Evolutionary conservation across 2,113 vertebrate genomes (phyloP), one percentile per base, ranked within the genome.

Genomic region (Gambusia holbrooki): DNA sequence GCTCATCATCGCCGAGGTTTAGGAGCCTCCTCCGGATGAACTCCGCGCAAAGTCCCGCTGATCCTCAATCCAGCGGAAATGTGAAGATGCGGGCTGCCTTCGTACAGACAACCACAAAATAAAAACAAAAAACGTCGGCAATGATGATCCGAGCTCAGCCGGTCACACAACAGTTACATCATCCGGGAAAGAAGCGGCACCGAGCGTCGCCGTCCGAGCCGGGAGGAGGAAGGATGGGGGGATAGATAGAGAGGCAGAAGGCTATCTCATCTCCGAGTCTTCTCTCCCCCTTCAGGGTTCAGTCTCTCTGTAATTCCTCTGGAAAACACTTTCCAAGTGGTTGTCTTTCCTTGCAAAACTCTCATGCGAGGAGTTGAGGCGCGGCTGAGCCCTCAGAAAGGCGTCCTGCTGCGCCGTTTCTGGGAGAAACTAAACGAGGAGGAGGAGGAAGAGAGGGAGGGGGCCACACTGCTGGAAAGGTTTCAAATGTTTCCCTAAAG

Each of bases 91-190:
- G 71, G 33, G 37, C 48, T 1, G 62, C 13, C 27, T 77, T 71
- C 28, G 35, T 70, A 15, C 62, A 1, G 28, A 75, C 65, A 42
- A 67, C 30, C n/a, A 68, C 33, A 66, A 22, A 64, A 48, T 32
- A 74, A 28, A 70, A 37, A 19, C 2, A 27, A 42, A 25, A 14
- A 1, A 45, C 68, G 79, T 32, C 30, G 22, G 45, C 12, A 45
- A 69, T 25, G 71, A 82, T 48, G 40, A 75, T 66, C 84, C 54
- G 60, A 82, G 67, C 19, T 70, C 61, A 66, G 66, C 58, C 62
- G 68, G 78, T 85, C 80, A 79, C 71, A 71, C 82, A 89, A 80
- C 63, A 71, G 78, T 92, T 88, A 91, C 91, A 93, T 94, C 90
- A 90, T 89, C 84, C 81, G 82, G 72, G 68, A 72, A 84, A 71